Base-by-base conservation (phyloP, 2,113 vertebrate genomes). In the Suncus etruscus region DNA sequence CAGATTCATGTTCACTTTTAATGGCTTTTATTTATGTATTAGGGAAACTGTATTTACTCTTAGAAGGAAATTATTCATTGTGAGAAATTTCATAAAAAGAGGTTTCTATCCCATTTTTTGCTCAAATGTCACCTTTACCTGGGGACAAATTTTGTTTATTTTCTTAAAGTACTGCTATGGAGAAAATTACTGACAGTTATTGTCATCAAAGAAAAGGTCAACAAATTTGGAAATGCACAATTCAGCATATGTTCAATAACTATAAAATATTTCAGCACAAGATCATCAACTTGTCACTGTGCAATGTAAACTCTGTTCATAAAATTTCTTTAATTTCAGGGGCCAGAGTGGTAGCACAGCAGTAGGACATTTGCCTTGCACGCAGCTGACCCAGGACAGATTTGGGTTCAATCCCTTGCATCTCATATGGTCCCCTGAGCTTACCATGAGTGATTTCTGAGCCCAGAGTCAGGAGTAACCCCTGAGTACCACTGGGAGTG, bases 151-250 rank as follows among this genome's bases (percentile, higher is more conserved):
- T 58, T 16, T 87, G 86, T 93, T 92, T 92, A 82, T 89, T 94
- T 95, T 91, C 82, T 85, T 90, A 39, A 93, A 93, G 27, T 89
- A 82, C 32, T 51, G 2, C 86, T 66, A 8, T 54, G 8, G 73
- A 87, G n/a, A 25, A 87, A 94, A 91, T 87, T 87, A 45, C 47
- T 91, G 92, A 90, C 72, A 91, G 78, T 83, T 87, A 79, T 39
- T 39, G 39, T 39, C 39, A 39, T 85, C 82, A 94, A 16, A 84
- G 91, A 87, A 89, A 95, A 91, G 79, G 72, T 87, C 86, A 90
- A n/a, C n/a, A 82, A 85, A 91, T 91, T 90, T 89, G 11, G 47
- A 89, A 95, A 89, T 87, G 32, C n/a, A 54, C 85, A 75, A 94
- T 92, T 94, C n/a, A 85, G 89, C 65, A 82, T 65, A 61, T 48